A percentile compares a stretch with the other conserved stretches of the same genome.
phyloP scores from a whole-genome alignment of 2,888 invertebrate species.

The Athalia rosae region DNA sequence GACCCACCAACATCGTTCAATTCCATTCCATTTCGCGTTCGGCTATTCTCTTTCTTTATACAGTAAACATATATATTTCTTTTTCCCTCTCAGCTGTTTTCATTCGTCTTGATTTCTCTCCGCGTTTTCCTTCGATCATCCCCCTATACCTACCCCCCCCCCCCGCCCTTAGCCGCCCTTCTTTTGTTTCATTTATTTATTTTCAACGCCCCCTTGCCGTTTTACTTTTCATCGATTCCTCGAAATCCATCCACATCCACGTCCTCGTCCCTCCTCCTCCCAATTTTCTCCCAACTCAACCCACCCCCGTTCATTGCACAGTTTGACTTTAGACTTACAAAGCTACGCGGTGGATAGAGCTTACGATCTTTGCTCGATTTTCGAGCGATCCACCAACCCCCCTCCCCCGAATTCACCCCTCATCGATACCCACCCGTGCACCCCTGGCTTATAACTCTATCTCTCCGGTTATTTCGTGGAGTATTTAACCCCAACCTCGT shows the following conservation, averaged over 20 bases:
- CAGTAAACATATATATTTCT: neutral
- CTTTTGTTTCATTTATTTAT: conserved; percentile 55
- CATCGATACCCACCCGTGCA: neutral
- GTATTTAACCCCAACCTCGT: conserved; percentile 16
- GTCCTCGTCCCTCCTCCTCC: conserved; percentile 21
- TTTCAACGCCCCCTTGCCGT: conserved; percentile 51
- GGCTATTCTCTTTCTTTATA: neutral
- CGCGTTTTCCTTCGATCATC: conserved; percentile 8
- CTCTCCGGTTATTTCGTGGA: neutral
- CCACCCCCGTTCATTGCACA: neutral
- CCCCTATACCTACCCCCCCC: neutral
- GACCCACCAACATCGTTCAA: neutral
- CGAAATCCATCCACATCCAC: conserved; percentile 51
- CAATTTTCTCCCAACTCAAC: neutral
- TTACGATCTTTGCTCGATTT: too few species aligned
- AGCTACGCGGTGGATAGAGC: too few species aligned
- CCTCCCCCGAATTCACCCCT: neutral
- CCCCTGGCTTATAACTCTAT: conserved; percentile 2
- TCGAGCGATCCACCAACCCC: too few species aligned
- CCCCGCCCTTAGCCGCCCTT: conserved; percentile 46
- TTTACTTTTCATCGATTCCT: conserved; percentile 30
- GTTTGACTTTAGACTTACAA: too few species aligned
- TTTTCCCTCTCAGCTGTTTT: neutral
- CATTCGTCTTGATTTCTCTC: conserved; percentile 35
- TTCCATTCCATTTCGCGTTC: neutral